These are phyloP conservation scores for Creontiades dilutus DNA, from an alignment of 2,888 invertebrate species.

Conservation along the genomic window DNA sequence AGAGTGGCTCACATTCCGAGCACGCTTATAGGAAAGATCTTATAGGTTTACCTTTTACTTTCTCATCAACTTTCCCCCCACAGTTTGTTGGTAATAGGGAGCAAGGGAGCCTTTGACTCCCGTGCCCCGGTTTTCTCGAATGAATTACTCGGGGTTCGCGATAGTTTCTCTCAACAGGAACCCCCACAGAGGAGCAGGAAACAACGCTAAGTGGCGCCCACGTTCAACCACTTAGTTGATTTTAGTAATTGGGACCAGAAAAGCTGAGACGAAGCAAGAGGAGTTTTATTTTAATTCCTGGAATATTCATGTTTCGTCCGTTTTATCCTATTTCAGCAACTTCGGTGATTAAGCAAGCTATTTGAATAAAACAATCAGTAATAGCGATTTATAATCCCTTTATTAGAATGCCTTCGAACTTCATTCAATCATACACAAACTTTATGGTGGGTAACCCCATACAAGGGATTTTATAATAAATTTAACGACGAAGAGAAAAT, in stretches of 20 bases:
- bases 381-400: too few species aligned
- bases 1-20: slow-evolving; percentile 10
- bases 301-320: too few species aligned
- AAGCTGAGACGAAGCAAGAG: not conserved
- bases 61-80: slow-evolving; percentile 26
- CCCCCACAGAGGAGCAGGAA: not conserved
- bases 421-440: too few species aligned
- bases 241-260: not conserved
- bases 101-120: not conserved
- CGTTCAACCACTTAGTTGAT: not conserved
- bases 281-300: too few species aligned
- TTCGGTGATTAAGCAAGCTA: too few species aligned
- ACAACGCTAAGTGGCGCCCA: not conserved
- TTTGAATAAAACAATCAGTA: too few species aligned
- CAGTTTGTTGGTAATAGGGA: slow-evolving; percentile 14
- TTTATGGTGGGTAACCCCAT: too few species aligned
- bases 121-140: not conserved
- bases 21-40: slow-evolving; percentile 20
- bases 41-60: slow-evolving; percentile 28
- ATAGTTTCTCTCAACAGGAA: not conserved
- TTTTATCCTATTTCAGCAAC: too few species aligned
- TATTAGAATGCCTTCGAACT: too few species aligned
- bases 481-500: too few species aligned
- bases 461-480: too few species aligned
- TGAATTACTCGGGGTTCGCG: not conserved